Evolutionary conservation across 2,888 invertebrate genomes (phyloP).

Genomic region (Ctenicera cuprea): DNA sequence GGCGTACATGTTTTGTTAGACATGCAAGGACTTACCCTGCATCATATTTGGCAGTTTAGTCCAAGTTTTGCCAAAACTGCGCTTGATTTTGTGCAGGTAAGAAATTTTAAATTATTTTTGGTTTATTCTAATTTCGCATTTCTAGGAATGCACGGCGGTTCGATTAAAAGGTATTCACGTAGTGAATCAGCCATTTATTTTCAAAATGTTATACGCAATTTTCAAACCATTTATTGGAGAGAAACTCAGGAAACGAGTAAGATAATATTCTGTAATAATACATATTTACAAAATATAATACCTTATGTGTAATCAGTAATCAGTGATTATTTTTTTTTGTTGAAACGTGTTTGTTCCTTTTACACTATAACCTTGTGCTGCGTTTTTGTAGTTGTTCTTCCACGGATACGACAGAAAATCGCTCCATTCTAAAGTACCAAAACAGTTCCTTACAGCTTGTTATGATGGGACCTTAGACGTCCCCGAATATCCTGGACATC

Average conservation of each 20-base stretch:
- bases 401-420: conserved; percentile 82
- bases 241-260: conserved; percentile 85
- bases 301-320: neutral
- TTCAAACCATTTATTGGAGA: conserved; percentile 92
- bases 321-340: neutral
- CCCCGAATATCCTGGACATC: conserved; percentile 77
- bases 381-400: conserved; percentile 77
- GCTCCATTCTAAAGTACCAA: conserved; percentile 77
- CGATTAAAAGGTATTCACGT: conserved; percentile 91
- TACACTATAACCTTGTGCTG: neutral
- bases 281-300: neutral
- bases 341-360: neutral
- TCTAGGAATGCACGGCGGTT: conserved; percentile 86
- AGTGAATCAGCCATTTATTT: conserved; percentile 90
- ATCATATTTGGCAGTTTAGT: conserved; percentile 84
- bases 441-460: conserved; percentile 76
- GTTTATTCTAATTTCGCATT: conserved; percentile 56
- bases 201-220: conserved; percentile 89
- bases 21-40: conserved; percentile 83
- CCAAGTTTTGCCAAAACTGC: conserved; percentile 85
- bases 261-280: conserved; percentile 57
- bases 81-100: conserved; percentile 83
- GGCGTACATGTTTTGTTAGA: conserved; percentile 85
- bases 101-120: conserved; percentile 9
- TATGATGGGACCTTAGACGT: conserved; percentile 82